These are phyloP conservation scores for Rhinoptilus africanus DNA, from an alignment of 2,113 vertebrate genomes.

Conservation along the genomic window DNA sequence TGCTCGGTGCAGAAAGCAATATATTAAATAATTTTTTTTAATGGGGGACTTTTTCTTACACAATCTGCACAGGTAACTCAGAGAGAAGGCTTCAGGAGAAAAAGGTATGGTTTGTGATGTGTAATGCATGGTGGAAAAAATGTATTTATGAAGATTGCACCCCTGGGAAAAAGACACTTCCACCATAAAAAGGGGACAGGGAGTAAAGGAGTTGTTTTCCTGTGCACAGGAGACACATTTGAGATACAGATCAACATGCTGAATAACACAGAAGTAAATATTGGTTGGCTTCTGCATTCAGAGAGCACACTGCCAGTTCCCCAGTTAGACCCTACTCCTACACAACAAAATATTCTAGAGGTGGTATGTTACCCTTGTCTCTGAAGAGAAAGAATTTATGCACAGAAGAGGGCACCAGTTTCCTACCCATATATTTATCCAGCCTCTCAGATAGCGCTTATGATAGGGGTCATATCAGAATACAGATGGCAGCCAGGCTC, in stretches of 20 bases:
- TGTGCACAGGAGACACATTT: background rate
- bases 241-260: background rate
- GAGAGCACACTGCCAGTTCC: background rate
- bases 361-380: background rate
- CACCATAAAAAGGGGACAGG: background rate
- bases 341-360: background rate
- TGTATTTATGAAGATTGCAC: background rate
- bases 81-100: background rate
- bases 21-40: background rate
- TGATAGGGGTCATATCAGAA: background rate
- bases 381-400: background rate
- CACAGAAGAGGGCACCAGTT: conserved; percentile 16
- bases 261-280: background rate
- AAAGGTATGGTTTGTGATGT: background rate
- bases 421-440: background rate
- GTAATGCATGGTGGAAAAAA: background rate
- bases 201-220: background rate
- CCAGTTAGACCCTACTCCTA: background rate
- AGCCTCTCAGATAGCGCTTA: background rate
- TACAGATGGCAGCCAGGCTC: background rate
- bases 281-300: background rate
- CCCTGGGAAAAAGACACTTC: background rate
- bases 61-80: background rate
- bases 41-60: background rate
- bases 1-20: background rate